phyloP scores from a whole-genome alignment of 2,797 vertebrate species.

The Enteromius trimaculatus region DNA sequence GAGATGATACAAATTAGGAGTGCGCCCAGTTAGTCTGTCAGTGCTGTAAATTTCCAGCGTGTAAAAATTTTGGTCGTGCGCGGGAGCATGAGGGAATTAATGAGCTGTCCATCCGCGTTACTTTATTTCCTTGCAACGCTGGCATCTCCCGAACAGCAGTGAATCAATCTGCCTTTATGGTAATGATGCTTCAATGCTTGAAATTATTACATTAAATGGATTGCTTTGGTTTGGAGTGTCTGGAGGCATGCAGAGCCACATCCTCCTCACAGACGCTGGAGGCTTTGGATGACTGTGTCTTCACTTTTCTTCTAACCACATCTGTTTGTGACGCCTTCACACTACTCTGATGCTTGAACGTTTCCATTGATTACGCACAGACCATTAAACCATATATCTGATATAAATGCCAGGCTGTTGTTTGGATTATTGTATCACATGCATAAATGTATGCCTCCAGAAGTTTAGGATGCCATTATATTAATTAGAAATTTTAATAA shows the following conservation, averaged over 20 bases:
- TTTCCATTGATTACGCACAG: slow-evolving; percentile 36
- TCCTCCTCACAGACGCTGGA: slow-evolving; percentile 28
- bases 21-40: slow-evolving; percentile 75
- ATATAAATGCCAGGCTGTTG: not conserved
- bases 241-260: slow-evolving; percentile 36
- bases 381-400: slow-evolving; percentile 46
- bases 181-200: slow-evolving; percentile 71
- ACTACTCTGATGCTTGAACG: slow-evolving; percentile 32
- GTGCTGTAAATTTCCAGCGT: slow-evolving; percentile 72
- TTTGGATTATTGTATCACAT: slow-evolving; percentile 40
- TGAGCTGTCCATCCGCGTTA: slow-evolving; percentile 76
- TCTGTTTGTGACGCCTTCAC: slow-evolving; percentile 42
- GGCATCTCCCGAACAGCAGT: slow-evolving; percentile 69
- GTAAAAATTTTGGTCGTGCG: slow-evolving; percentile 69
- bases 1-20: slow-evolving; percentile 80
- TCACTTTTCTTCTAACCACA: slow-evolving; percentile 45
- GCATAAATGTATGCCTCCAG: slow-evolving; percentile 1
- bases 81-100: slow-evolving; percentile 73
- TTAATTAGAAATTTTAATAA: slow-evolving; percentile 5
- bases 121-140: slow-evolving; percentile 74
- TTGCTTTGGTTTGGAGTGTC: slow-evolving; percentile 66
- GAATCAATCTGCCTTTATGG: slow-evolving; percentile 77
- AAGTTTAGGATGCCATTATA: slow-evolving; percentile 19
- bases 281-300: slow-evolving; percentile 51
- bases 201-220: slow-evolving; percentile 76